A percentile compares a stretch with the other conserved stretches of the same genome.
These are phyloP conservation scores for Capromys pilorides DNA, from an alignment of 2,797 vertebrate genomes.

Conservation along the genomic window DNA sequence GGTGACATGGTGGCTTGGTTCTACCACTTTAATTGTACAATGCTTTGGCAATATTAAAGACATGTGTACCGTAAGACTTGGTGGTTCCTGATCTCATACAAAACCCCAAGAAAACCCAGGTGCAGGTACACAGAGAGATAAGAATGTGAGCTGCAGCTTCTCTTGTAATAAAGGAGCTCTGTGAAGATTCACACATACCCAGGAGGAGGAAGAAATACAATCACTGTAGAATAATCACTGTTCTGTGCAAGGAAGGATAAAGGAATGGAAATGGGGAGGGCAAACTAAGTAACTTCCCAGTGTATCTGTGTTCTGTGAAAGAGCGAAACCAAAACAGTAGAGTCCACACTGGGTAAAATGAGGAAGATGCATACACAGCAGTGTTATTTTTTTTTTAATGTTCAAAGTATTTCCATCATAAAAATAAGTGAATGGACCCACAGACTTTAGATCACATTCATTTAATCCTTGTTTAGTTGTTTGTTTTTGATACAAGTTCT, in stretches of 20 bases:
- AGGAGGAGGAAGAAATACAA: rapidly evolving
- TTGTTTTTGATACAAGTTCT: neutral
- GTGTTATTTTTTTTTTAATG: neutral
- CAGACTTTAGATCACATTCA: neutral
- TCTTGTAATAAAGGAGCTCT: neutral
- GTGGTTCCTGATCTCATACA: neutral
- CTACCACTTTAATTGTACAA: neutral
- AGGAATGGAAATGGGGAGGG: neutral
- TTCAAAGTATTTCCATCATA: neutral
- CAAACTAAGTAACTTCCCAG: neutral
- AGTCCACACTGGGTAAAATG: neutral
- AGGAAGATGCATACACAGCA: neutral
- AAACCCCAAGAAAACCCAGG: neutral
- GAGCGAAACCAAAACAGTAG: neutral
- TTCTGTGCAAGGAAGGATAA: neutral
- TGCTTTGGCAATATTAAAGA: neutral
- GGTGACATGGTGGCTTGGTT: no score
- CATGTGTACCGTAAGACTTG: rapidly evolving
- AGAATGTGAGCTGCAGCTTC: neutral
- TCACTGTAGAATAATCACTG: neutral
- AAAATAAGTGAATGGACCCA: neutral
- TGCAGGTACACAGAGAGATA: neutral
- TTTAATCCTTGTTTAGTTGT: neutral
- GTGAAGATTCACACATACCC: neutral
- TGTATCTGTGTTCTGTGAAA: neutral